Conservation (phyloP, 2,797 vertebrate species). For the Catostomus latipinnis region DNA sequence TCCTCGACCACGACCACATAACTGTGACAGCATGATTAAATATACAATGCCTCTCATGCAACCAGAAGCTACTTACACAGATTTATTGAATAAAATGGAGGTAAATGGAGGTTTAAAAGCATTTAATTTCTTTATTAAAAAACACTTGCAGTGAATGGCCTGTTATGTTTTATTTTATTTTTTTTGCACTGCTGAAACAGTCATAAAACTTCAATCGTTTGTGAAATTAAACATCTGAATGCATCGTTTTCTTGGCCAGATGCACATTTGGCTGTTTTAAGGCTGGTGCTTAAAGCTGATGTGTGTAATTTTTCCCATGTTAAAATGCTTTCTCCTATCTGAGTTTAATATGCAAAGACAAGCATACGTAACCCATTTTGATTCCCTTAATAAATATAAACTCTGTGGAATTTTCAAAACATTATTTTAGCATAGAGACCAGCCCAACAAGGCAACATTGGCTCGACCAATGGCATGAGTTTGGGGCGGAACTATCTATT, state of each 20-base stretch:
- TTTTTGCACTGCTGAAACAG: not conserved
- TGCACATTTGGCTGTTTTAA: not conserved
- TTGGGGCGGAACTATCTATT: too few species aligned
- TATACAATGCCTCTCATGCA: constrained; percentile 59
- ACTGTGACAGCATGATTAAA: constrained; percentile 71
- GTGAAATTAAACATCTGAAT: constrained; percentile 28
- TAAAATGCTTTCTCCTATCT: too few species aligned
- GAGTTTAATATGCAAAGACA: too few species aligned
- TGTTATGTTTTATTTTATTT: not conserved
- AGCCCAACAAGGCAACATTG: too few species aligned
- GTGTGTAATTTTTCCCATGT: too few species aligned
- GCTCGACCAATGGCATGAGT: too few species aligned
- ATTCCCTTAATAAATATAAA: too few species aligned
- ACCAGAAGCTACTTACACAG: not conserved
- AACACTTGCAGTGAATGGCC: too few species aligned
- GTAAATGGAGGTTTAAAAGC: constrained; percentile 9
- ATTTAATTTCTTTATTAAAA: not conserved
- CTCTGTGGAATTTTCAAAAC: too few species aligned
- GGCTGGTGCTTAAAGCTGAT: not conserved
- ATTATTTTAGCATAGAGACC: too few species aligned
- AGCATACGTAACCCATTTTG: too few species aligned
- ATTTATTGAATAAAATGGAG: constrained; percentile 6
- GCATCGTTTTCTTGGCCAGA: not conserved
- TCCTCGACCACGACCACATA: constrained; percentile 57
- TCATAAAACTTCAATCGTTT: not conserved